Evolutionary conservation across 2,113 vertebrate species (phyloP), one percentile per base, ranked within the genome.

Genomic region (Eonycteris spelaea): DNA sequence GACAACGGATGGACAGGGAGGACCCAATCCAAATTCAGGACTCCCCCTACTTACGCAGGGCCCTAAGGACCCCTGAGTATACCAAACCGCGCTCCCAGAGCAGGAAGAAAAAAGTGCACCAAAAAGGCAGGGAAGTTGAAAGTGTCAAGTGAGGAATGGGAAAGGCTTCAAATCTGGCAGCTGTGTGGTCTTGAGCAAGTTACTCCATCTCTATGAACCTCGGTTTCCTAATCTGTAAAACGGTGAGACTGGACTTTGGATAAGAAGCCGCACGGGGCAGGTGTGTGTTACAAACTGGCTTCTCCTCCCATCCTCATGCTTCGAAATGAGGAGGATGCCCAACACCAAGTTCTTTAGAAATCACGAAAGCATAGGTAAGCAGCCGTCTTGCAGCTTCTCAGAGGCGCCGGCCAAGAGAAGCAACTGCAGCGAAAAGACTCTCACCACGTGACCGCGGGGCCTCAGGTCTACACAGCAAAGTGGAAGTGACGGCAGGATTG

Each of bases 241-340:
- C 3, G 3, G 38, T 38, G 63, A 33, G 2, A 51, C 6, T 40
- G 4, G 80, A 70, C 4, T 0, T 24, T 9, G 38, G 65, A 18
- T 19, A 22, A 59, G 71, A 35, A 63, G 61, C 38, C 0, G 6
- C 21, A 26, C 0, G 0, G 26, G 33, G 63, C 24, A 38, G 90
- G 28, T 9, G 7, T 0, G 6, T 1, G 55, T 15, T 2, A 8
- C 43, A 9, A 21, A 2, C 7, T 5, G 38, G 74, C 14, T 53
- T 86, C 48, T 48, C 55, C 12, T 33, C 67, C 55, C 4, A 7
- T 10, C 16, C 63, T n/a, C 15, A 0, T 1, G 2, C 61, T 67
- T 68, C 92, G 35, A 40, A 22, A 30, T 0, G 8, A 80, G 78
- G 43, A 73, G 30, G 3, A 38, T 3, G 7, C n/a, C 51, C 7